These are phyloP conservation scores for Subacronicta megacephala DNA, from an alignment of 2,888 invertebrate genomes.

Conservation along the genomic window DNA sequence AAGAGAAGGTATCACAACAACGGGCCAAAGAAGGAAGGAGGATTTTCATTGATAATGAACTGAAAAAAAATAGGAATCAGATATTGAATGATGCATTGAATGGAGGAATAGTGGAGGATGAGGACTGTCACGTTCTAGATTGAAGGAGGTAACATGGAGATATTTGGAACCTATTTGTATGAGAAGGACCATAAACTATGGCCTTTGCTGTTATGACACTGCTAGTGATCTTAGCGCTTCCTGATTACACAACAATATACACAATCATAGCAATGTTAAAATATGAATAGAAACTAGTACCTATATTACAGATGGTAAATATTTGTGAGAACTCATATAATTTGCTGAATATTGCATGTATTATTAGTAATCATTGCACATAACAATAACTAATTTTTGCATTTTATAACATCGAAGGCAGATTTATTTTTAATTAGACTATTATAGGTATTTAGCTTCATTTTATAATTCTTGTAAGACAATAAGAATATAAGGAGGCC, in stretches of 20 bases:
- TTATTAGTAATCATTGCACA: too few relatives aligned
- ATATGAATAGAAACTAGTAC: too few relatives aligned
- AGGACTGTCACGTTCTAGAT: conserved; percentile 74
- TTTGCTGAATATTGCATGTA: too few relatives aligned
- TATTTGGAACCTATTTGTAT: conserved; percentile 13
- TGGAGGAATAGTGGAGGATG: conserved; percentile 81
- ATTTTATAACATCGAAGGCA: too few relatives aligned
- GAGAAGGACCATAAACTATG: conserved; percentile 19
- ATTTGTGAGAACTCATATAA: too few relatives aligned
- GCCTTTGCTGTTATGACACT: not conserved
- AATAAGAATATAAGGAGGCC: too few relatives aligned
- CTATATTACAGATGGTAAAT: too few relatives aligned
- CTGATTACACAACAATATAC: not conserved
- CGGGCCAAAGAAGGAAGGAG: conserved; percentile 74
- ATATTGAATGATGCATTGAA: conserved; percentile 80
- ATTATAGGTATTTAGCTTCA: too few relatives aligned
- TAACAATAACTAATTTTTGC: too few relatives aligned
- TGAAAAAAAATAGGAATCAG: conserved; percentile 72
- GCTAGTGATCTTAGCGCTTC: not conserved
- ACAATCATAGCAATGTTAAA: not conserved
- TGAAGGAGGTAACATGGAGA: conserved; percentile 46
- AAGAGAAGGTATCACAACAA: conserved; percentile 65
- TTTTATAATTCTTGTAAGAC: too few relatives aligned
- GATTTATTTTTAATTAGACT: too few relatives aligned
- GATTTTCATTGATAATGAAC: conserved; percentile 78